These are phyloP conservation scores for Catocala sponsa DNA, from an alignment of 2,888 invertebrate species.

Conservation along the genomic window DNA sequence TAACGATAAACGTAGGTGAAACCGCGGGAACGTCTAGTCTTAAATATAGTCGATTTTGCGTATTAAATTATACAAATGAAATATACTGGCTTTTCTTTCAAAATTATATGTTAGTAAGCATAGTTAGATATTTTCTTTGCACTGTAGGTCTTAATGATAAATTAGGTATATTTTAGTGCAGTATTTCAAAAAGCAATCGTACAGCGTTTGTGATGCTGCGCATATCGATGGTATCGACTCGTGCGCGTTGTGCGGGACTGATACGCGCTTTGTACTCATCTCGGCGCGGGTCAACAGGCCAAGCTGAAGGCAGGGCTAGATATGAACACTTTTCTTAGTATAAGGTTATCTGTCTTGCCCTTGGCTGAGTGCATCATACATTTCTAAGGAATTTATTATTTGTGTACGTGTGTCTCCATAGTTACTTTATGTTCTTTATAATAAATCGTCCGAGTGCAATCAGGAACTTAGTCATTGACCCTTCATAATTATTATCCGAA, in stretches of 20 bases:
- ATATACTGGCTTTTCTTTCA: too few relatives aligned
- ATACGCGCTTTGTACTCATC: slow-evolving; percentile 37
- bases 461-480: too few relatives aligned
- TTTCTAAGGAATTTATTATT: background rate
- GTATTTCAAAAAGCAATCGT: too few relatives aligned
- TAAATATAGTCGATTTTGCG: too few relatives aligned
- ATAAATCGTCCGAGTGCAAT: background rate
- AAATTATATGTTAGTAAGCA: too few relatives aligned
- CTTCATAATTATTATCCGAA: too few relatives aligned
- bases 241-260: slow-evolving; percentile 19
- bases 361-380: slow-evolving; percentile 14
- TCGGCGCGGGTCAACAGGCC: slow-evolving; percentile 45
- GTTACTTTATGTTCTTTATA: background rate
- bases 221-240: slow-evolving; percentile 19
- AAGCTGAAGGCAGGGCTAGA: slow-evolving; percentile 31
- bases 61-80: too few relatives aligned
- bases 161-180: too few relatives aligned
- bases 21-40: too few relatives aligned
- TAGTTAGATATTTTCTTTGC: background rate
- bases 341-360: slow-evolving; percentile 55
- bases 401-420: background rate
- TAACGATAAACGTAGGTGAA: too few relatives aligned
- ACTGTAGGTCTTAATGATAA: background rate
- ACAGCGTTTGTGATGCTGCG: background rate
- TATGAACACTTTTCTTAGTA: slow-evolving; percentile 47